These are phyloP conservation scores for Neria commutata DNA, from an alignment of 2,888 invertebrate genomes.

Conservation along the genomic window DNA sequence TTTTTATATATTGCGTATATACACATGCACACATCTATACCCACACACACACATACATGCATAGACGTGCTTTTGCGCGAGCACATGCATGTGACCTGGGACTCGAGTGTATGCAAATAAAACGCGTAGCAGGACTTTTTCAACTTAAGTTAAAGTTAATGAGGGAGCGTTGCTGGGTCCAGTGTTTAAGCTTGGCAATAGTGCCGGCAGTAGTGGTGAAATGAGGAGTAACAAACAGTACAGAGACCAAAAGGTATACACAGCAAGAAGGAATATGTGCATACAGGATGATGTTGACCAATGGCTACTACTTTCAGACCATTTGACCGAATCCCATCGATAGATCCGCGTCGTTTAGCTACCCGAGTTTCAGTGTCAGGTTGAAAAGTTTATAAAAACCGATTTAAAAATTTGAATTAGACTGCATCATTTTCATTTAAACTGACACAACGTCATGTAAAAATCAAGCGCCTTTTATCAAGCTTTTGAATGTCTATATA, in stretches of 20 bases:
- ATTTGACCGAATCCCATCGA: too few relatives aligned
- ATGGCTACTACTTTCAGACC: too few relatives aligned
- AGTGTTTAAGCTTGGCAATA: constrained; percentile 1
- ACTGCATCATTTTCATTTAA: too few relatives aligned
- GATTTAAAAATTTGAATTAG: too few relatives aligned
- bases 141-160: constrained; percentile 46
- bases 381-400: too few relatives aligned
- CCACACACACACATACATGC: background rate
- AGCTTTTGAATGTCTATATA: too few relatives aligned
- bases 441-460: too few relatives aligned
- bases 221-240: background rate
- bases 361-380: too few relatives aligned
- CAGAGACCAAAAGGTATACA: background rate
- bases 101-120: constrained; percentile 41
- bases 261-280: background rate
- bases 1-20: background rate
- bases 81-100: constrained; percentile 13
- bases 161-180: constrained; percentile 34
- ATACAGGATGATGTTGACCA: constrained; percentile 38
- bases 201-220: too few relatives aligned
- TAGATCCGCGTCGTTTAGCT: too few relatives aligned
- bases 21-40: background rate
- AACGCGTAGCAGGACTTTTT: constrained; percentile 34
- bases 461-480: too few relatives aligned
- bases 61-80: background rate